phyloP scores from a whole-genome alignment of 2,113 vertebrate species.

The Spermophilus dauricus region DNA sequence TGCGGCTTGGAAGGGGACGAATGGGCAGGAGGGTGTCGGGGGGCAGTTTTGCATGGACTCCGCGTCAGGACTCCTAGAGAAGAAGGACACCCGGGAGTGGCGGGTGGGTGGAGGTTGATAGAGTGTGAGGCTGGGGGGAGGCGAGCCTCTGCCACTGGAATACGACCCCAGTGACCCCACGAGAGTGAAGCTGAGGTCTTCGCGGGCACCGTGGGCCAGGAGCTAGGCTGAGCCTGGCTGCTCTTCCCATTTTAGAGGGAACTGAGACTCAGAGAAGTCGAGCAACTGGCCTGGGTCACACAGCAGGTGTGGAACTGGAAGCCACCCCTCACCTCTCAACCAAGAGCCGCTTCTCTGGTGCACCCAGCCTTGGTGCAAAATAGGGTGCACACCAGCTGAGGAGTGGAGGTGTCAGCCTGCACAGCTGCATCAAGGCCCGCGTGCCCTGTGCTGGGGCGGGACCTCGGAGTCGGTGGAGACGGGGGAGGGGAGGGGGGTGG shows the following conservation, averaged over 20 bases:
- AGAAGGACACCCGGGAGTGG: not conserved
- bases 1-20: not conserved
- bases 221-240: too few species aligned
- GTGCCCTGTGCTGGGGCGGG: not conserved
- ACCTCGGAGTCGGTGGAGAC: not conserved
- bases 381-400: fast-evolving
- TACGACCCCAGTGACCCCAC: not conserved
- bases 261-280: not conserved
- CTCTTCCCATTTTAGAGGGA: not conserved
- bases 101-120: fast-evolving
- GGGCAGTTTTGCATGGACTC: not conserved
- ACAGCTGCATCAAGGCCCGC: too few species aligned
- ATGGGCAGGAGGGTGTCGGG: not conserved
- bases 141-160: fast-evolving
- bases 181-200: too few species aligned
- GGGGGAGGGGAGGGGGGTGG: too few species aligned
- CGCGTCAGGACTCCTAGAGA: not conserved
- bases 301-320: not conserved
- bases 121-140: not conserved
- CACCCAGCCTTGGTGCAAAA: not conserved
- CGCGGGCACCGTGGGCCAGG: fast-evolving
- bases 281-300: not conserved
- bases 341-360: not conserved
- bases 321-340: too few species aligned
- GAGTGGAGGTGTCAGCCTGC: not conserved